Evolutionary conservation across 2,797 vertebrate genomes (phyloP).

Genomic region (Paramormyrops hopkinsi): DNA sequence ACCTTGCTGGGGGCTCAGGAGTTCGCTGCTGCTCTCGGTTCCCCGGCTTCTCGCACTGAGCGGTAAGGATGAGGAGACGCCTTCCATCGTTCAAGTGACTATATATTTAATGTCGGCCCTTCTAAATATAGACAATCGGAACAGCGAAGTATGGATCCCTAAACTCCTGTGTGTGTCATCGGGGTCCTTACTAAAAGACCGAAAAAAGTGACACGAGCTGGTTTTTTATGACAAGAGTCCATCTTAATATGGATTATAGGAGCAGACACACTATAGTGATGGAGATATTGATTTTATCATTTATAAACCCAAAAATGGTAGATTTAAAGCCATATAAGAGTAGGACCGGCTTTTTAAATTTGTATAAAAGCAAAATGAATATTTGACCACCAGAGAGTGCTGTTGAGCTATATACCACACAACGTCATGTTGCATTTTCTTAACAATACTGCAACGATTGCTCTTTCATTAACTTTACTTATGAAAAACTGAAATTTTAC

Average conservation of each 20-base stretch:
- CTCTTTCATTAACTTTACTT: neutral
- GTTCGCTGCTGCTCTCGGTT: neutral
- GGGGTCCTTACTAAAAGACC: neutral
- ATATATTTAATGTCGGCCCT: conserved; percentile 46
- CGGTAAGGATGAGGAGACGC: neutral
- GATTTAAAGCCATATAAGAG: neutral
- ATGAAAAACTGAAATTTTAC: neutral
- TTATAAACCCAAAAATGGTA: neutral
- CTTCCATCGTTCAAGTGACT: conserved; percentile 30
- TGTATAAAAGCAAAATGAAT: neutral
- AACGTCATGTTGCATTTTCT: neutral
- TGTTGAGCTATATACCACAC: neutral
- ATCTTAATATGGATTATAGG: neutral
- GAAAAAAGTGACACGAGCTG: neutral
- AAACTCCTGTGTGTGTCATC: conserved; percentile 38
- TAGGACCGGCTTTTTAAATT: neutral
- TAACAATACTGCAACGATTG: neutral
- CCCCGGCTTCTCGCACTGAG: neutral
- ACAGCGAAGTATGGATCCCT: conserved; percentile 53
- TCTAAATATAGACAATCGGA: conserved; percentile 53
- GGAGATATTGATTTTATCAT: neutral
- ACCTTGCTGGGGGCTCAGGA: conserved; percentile 35
- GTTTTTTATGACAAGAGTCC: neutral
- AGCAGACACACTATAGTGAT: neutral
- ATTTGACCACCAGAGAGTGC: neutral